Conservation (phyloP, 2,888 invertebrate species). For the Melanostoma scalare region DNA sequence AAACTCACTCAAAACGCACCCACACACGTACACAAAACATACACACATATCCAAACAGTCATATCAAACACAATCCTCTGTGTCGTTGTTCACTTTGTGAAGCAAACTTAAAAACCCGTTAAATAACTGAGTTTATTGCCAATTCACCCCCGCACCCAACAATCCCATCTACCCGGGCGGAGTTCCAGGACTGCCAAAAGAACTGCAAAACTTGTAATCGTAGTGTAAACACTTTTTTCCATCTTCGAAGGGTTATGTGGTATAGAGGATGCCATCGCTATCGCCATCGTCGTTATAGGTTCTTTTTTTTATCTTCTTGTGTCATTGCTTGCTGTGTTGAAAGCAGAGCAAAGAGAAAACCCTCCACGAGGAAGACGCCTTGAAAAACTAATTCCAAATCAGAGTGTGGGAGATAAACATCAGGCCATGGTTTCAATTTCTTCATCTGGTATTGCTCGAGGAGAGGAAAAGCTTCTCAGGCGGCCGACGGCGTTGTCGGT, state of each 20-base stretch:
- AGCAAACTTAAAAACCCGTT: conserved; percentile 68
- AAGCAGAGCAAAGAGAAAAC: too few species aligned
- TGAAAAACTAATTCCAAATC: conserved; percentile 57
- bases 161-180: neutral
- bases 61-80: neutral
- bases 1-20: conserved; percentile 9
- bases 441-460: conserved; percentile 40
- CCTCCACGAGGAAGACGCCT: conserved; percentile 13
- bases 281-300: conserved; percentile 7
- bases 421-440: conserved; percentile 55
- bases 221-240: conserved; percentile 60
- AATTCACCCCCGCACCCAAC: conserved; percentile 15
- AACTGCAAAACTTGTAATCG: conserved; percentile 63
- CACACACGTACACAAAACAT: neutral
- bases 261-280: neutral
- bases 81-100: conserved; percentile 46
- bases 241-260: conserved; percentile 29
- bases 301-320: conserved; percentile 2
- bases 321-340: too few species aligned
- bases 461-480: neutral
- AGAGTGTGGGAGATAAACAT: conserved; percentile 54
- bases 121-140: conserved; percentile 55
- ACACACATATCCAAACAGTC: neutral
- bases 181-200: conserved; percentile 43
- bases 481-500: too few species aligned